Evolutionary conservation across 2,888 invertebrate species (phyloP).

Genomic region (Pollenia labialis): DNA sequence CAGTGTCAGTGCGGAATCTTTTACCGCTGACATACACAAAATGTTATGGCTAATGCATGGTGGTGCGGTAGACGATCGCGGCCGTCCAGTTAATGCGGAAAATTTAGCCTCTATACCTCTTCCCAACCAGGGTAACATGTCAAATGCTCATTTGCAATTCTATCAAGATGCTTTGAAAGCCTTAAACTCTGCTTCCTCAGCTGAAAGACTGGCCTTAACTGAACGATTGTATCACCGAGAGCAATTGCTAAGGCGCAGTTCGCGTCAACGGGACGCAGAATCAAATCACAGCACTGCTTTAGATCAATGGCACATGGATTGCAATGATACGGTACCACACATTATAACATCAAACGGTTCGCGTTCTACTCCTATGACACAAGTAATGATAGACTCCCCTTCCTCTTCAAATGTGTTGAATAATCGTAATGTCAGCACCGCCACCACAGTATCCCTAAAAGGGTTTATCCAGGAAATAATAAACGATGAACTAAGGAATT

Average conservation of each 20-base stretch:
- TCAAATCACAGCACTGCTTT: slow-evolving; percentile 73
- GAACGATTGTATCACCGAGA: slow-evolving; percentile 80
- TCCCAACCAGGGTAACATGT: slow-evolving; percentile 79
- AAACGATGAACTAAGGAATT: slow-evolving; percentile 77
- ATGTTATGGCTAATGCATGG: slow-evolving; percentile 84
- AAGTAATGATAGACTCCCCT: slow-evolving; percentile 75
- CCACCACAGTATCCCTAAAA: slow-evolving; percentile 80
- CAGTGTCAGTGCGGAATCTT: slow-evolving; percentile 86
- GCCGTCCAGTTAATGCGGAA: slow-evolving; percentile 77
- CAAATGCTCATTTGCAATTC: slow-evolving; percentile 80
- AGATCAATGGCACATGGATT: slow-evolving; percentile 66
- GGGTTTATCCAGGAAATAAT: slow-evolving; percentile 79
- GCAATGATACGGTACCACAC: slow-evolving; percentile 59
- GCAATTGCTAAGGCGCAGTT: slow-evolving; percentile 78
- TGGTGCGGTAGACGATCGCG: slow-evolving; percentile 79
- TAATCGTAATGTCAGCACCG: slow-evolving; percentile 73
- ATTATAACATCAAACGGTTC: slow-evolving; percentile 46
- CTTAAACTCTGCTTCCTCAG: slow-evolving; percentile 76
- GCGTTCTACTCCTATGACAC: slow-evolving; percentile 55
- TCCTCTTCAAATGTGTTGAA: slow-evolving; percentile 75
- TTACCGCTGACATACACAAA: slow-evolving; percentile 83
- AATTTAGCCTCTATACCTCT: slow-evolving; percentile 76
- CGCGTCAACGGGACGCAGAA: slow-evolving; percentile 77
- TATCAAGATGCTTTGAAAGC: slow-evolving; percentile 82
- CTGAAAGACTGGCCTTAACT: slow-evolving; percentile 79